Conservation (phyloP, 2,888 invertebrate species). For the Drosophila birchii region DNA sequence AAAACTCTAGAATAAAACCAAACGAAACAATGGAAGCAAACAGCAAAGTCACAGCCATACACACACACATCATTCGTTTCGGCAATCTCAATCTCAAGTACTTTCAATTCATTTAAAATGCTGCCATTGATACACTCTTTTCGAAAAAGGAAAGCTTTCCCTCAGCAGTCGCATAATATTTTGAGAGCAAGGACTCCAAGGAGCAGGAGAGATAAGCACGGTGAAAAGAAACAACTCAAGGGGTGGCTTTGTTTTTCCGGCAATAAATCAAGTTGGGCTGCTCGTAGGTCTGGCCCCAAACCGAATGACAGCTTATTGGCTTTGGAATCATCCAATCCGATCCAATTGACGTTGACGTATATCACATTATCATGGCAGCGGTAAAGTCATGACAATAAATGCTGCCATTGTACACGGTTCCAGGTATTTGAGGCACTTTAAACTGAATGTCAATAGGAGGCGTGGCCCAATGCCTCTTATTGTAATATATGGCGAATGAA, state of each 20-base stretch:
- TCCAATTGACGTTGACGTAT: slow-evolving; percentile 80
- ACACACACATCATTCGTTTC: slow-evolving; percentile 52
- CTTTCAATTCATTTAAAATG: slow-evolving; percentile 54
- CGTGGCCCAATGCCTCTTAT: not conserved
- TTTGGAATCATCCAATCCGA: slow-evolving; percentile 69
- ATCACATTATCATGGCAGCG: slow-evolving; percentile 77
- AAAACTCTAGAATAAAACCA: slow-evolving; percentile 1
- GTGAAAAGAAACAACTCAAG: slow-evolving; percentile 51
- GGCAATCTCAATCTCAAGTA: slow-evolving; percentile 49
- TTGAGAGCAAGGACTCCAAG: slow-evolving; percentile 37
- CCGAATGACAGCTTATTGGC: slow-evolving; percentile 77
- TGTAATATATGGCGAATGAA: slow-evolving; percentile 7
- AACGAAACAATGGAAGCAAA: slow-evolving; percentile 2
- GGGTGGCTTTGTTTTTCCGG: slow-evolving; percentile 72
- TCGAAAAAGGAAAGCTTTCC: slow-evolving; percentile 55
- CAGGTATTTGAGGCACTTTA: slow-evolving; percentile 60
- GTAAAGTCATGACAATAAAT: slow-evolving; percentile 72
- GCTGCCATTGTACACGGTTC: slow-evolving; percentile 54
- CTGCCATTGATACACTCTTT: slow-evolving; percentile 59
- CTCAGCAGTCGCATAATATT: slow-evolving; percentile 60
- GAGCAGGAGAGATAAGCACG: slow-evolving; percentile 5
- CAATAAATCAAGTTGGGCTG: slow-evolving; percentile 69
- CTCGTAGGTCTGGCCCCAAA: slow-evolving; percentile 63
- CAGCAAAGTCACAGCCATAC: slow-evolving; percentile 38
- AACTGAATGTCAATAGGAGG: slow-evolving; percentile 47